Evolutionary conservation across 2,888 invertebrate species (phyloP), one percentile per base, ranked within the genome.

Genomic region (Argyresthia goedartella): DNA sequence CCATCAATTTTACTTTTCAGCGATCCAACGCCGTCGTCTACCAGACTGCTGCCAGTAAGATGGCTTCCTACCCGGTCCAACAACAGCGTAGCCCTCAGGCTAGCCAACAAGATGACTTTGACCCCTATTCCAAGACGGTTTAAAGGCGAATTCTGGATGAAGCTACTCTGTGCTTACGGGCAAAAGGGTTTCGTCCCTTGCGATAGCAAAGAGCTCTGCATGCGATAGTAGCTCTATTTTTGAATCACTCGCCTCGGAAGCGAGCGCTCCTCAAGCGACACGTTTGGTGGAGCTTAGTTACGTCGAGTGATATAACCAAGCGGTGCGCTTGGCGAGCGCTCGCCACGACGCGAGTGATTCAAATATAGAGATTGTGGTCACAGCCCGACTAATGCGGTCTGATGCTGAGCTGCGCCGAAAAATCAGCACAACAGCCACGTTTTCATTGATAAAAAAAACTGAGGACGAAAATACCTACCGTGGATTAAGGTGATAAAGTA

Each of bases 161-260:
- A 58, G 3, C 53, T 81, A 49, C 64, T 86, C 42, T 85, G 85
- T 55, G 60, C 65, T n/a, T 67, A 79, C 55, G 85, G 85, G 0
- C 66, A 59, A 25, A 54, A 54, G 0, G 85, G 85, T 0, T 76
- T 72, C 54, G 85, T 81, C 55, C 84, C 85, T 0, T 86, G 85
- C 53, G 67, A 75, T n/a, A 73, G 73, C 51, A 33, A 39, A 11
- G 44, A 11, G 1, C 13, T 9, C n/a, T 57, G 57, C n/a, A n/a
- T n/a, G n/a, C n/a, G n/a, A n/a, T n/a, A n/a, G n/a, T n/a, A n/a
- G n/a, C n/a, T n/a, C n/a, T n/a, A n/a, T n/a, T n/a, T n/a, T n/a
- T n/a, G n/a, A n/a, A n/a, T n/a, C n/a, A n/a, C n/a, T n/a, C n/a
- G n/a, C n/a, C n/a, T n/a, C n/a, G n/a, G n/a, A n/a, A n/a, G n/a